Base-by-base conservation (phyloP, 2,113 vertebrate genomes). In the Nycticorax nycticorax region DNA sequence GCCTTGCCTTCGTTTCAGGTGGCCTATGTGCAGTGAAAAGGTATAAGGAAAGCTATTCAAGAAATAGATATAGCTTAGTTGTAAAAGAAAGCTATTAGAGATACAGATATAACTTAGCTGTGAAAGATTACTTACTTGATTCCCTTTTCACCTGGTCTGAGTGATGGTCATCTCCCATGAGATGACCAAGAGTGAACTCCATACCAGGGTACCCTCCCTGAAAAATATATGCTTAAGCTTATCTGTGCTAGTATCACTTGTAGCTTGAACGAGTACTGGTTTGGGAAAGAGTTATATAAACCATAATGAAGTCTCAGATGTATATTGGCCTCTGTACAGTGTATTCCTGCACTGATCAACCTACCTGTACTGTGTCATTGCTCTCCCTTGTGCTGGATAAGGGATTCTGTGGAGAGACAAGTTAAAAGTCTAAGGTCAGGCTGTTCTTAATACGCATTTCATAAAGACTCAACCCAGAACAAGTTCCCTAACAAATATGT, bases 121-220 rank as follows among this genome's bases (percentile, higher is more conserved):
- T 26, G 17, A 82, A 80, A 81, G 16, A 57, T 12, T 16, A 85
- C 11, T 7, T 23, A 43, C 72, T 67, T 92, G 2, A 77, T 41
- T 81, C 14, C 28, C 28, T 64, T 78, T 85, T 72, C 30, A 33
- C 16, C 11, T 43, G 7, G 37, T 63, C 50, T 75, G 12, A 69
- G 3, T 28, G 24, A 15, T 18, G 26, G 7, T 52, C 3, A 55
- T 48, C 11, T 81, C 6, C 3, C 13, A 20, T 0, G 0, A 39
- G 23, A 56, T 19, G 14, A 60, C 30, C 8, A 55, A n/a, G 30
- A 69, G 3, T 50, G 37, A 88, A 28, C 17, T 45, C 27, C 22
- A 26, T 28, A n/a, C 11, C 9, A 45, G 10, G 32, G 8, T 47
- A 37, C 5, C 20, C 19, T 76, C 11, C 53, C 18, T 35, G 47